Conservation (phyloP, 2,113 vertebrate species). For the Nothoprocta perdicaria region DNA sequence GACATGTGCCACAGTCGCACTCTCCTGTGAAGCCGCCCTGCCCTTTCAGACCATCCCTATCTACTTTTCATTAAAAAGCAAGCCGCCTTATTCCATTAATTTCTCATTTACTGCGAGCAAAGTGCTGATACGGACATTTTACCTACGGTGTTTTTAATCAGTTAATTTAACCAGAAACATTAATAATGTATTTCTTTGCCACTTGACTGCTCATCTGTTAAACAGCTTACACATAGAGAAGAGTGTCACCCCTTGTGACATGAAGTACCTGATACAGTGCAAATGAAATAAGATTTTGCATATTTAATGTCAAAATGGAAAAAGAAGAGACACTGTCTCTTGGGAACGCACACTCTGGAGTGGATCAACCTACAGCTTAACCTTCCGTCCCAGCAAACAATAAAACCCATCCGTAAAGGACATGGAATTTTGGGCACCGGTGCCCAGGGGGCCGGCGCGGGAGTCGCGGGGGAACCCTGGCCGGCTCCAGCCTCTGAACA, state of each 20-base stretch:
- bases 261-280: conserved; percentile 61
- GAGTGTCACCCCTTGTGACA: conserved; percentile 76
- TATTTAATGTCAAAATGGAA: conserved; percentile 40
- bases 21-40: background rate
- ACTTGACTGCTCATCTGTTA: conserved; percentile 82
- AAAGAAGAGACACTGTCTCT: background rate
- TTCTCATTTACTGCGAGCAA: conserved; percentile 70
- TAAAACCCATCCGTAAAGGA: background rate
- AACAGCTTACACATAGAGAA: conserved; percentile 73
- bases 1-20: background rate
- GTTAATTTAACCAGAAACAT: conserved; percentile 84
- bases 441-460: no score
- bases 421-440: no score
- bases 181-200: conserved; percentile 82
- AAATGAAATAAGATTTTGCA: conserved; percentile 70
- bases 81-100: conserved; percentile 74
- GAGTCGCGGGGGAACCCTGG: background rate
- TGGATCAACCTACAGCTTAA: background rate
- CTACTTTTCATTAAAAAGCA: conserved; percentile 51
- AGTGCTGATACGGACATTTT: conserved; percentile 77
- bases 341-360: background rate
- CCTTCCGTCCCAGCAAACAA: background rate
- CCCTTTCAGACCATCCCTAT: conserved; percentile 45
- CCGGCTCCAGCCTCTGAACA: background rate
- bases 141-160: conserved; percentile 80